Evolutionary conservation across 2,797 vertebrate genomes (phyloP).

Genomic region (Poecile montanus): DNA sequence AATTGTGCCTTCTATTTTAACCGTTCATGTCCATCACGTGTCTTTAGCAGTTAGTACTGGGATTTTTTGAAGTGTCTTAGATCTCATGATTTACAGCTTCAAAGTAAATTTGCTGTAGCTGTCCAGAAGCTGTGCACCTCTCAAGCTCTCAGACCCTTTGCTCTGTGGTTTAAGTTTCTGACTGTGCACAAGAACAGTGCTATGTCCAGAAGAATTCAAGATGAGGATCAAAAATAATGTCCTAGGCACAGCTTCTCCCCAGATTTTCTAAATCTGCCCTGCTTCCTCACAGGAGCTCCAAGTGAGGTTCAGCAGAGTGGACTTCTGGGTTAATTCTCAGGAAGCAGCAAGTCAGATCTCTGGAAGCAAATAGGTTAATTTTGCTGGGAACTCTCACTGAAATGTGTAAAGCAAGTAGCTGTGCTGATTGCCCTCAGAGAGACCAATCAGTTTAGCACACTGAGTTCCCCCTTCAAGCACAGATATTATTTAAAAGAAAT

Average conservation of each 20-base stretch:
- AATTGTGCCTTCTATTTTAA: neutral
- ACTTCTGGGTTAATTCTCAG: neutral
- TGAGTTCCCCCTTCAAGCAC: neutral
- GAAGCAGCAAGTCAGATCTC: neutral
- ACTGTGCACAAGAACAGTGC: neutral
- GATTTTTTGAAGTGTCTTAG: neutral
- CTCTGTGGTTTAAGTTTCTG: neutral
- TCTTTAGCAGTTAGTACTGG: neutral
- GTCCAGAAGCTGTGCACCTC: neutral
- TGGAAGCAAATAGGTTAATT: neutral
- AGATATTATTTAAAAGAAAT: conserved; percentile 6
- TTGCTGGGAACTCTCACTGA: neutral
- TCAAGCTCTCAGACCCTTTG: neutral
- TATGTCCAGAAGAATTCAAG: neutral
- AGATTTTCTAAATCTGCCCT: neutral
- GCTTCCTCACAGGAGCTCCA: neutral
- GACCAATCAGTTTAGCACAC: neutral
- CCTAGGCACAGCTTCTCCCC: neutral
- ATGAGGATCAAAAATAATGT: neutral
- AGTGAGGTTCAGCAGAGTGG: neutral
- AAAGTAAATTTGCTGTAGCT: neutral
- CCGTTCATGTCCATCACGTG: neutral
- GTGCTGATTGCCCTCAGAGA: conserved; percentile 29
- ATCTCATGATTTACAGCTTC: neutral
- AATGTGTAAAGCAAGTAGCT: neutral